These are phyloP conservation scores for Cephalotes varians DNA, from an alignment of 2,888 invertebrate species.

Conservation along the genomic window DNA sequence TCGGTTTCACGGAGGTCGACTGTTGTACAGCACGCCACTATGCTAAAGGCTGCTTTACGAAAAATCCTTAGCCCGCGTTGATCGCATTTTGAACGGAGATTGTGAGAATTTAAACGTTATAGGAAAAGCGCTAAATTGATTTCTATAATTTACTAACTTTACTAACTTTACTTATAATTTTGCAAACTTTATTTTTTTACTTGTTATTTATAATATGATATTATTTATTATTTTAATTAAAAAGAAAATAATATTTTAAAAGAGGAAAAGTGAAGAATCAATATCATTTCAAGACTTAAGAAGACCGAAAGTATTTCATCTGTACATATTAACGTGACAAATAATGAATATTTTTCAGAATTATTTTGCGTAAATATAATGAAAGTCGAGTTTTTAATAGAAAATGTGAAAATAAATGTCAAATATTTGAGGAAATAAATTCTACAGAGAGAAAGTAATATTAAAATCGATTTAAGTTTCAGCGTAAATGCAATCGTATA, in stretches of 20 bases:
- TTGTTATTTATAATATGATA: not conserved
- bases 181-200: not conserved
- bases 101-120: not conserved
- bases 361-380: constrained; percentile 5
- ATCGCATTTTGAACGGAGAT: not conserved
- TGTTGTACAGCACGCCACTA: constrained; percentile 11
- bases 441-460: constrained; percentile 1
- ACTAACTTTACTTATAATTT: not conserved
- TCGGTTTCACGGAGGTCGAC: constrained; percentile 43
- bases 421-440: constrained; percentile 24
- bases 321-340: constrained; percentile 15
- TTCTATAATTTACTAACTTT: not conserved
- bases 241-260: not conserved
- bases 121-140: not conserved
- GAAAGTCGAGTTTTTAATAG: not conserved
- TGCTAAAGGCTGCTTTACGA: not conserved
- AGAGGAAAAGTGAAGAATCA: not conserved
- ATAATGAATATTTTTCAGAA: not conserved
- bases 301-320: not conserved
- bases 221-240: not conserved
- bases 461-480: not conserved
- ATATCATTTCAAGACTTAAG: not conserved
- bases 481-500: not conserved
- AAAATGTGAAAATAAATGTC: constrained; percentile 11
- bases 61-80: constrained; percentile 13